These are phyloP conservation scores for Nymphalis io DNA, from an alignment of 1,140 invertebrate genomes.

Conservation along the genomic window DNA sequence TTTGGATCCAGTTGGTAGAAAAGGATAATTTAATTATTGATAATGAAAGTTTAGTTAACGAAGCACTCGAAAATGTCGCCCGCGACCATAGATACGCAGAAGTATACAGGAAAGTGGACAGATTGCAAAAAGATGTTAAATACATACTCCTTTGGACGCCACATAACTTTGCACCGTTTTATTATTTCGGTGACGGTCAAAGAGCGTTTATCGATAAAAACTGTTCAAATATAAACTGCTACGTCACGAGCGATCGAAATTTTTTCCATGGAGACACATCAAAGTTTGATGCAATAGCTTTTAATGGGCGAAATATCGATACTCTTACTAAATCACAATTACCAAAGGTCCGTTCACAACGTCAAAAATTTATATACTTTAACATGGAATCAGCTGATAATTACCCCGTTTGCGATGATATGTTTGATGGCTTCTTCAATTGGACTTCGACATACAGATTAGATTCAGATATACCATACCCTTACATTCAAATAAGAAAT, in stretches of 20 bases:
- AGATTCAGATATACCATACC: conserved; percentile 79
- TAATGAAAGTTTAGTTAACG: conserved; percentile 45
- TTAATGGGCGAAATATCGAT: conserved; percentile 67
- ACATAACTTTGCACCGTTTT: conserved; percentile 54
- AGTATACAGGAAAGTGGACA: conserved; percentile 51
- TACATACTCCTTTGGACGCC: conserved; percentile 63
- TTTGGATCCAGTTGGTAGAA: conserved; percentile 49
- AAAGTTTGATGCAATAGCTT: conserved; percentile 72
- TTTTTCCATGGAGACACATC: conserved; percentile 60
- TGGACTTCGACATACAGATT: conserved; percentile 83
- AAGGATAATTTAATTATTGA: conserved; percentile 25
- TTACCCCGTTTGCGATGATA: conserved; percentile 56
- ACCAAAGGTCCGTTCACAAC: conserved; percentile 58
- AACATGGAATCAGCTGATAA: conserved; percentile 79
- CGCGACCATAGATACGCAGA: conserved; percentile 56
- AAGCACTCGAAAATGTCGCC: conserved; percentile 58
- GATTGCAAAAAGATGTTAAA: conserved; percentile 52
- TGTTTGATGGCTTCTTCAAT: conserved; percentile 80
- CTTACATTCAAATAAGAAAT: conserved; percentile 77
- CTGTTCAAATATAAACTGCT: conserved; percentile 64
- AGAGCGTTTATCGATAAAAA: conserved; percentile 60
- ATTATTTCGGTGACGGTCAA: conserved; percentile 51
- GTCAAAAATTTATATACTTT: conserved; percentile 80
- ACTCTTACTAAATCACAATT: conserved; percentile 37
- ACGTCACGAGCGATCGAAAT: conserved; percentile 55